Evolutionary conservation across 2,797 vertebrate genomes (phyloP), one percentile per base, ranked within the genome.

Genomic region (Columba guinea): DNA sequence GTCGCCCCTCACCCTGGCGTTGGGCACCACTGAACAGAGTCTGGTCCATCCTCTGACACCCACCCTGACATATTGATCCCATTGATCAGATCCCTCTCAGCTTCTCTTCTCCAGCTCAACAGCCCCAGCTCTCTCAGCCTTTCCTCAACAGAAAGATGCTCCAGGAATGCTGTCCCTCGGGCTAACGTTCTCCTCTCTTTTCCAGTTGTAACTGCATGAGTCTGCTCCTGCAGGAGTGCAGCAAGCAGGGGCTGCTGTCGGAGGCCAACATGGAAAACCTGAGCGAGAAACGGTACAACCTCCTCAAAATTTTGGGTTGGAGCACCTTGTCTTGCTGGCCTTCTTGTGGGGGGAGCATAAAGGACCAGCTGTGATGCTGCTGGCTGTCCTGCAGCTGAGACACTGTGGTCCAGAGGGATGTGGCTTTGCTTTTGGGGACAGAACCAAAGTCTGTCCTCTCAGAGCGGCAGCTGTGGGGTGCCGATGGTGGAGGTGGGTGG

Each of bases 141-240:
- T 44, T 44, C 41, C 41, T 44, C 41, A 44, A 16, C 41, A 44
- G 41, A 44, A 44, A 18, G 41, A 44, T 44, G 41, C 41, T 44
- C 41, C 41, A 44, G 41, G 41, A 44, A 44, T 49, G 9, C 32
- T 39, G 22, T 71, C 27, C 49, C 37, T 88, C 8, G 6, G 30
- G 52, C 44, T 67, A 18, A 12, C 3, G 1, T 62, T 83, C 46
- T 83, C 37, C 32, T 63, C 30, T 95, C 39, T 94, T 21, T 96
- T 96, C 10, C 97, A 99, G 99, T 93, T 99, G 99, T 15, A 98
- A 99, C 97, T 99, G 99, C 80, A 98, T 98, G 18, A 98, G 98
- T 85, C 98, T 99, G 94, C 98, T 99, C 11, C 98, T 99, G 23
- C 99, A 99, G 89, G 99, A 99, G 96, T 99, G 99, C 60, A 98